phyloP scores from a whole-genome alignment of 37 sponge, comb jelly and placozoan species.

The Cliona cf. orientalis region DNA sequence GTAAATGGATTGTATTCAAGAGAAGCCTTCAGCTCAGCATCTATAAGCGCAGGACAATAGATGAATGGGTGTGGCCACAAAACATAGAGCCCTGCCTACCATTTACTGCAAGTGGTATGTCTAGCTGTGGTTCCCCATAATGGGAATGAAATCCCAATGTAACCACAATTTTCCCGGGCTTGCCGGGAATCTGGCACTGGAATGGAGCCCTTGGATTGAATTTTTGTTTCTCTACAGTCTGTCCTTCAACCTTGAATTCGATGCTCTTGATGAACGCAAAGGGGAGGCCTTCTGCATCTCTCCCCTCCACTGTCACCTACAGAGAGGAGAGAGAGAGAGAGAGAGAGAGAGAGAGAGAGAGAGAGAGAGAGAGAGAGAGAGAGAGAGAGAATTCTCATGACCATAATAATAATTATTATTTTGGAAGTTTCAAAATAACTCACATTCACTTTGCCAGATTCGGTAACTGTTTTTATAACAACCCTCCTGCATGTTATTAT shows the following conservation, averaged over 20 bases:
- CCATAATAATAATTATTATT: too few relatives aligned
- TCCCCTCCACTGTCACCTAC: constrained; percentile 46
- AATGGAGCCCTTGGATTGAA: not conserved
- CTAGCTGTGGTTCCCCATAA: constrained; percentile 63
- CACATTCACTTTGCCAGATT: too few relatives aligned
- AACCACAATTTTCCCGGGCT: not conserved
- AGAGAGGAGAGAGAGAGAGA: too few relatives aligned
- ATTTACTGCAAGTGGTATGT: constrained; percentile 4
- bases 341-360: too few relatives aligned
- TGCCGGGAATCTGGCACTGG: not conserved
- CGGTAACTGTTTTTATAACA: too few relatives aligned
- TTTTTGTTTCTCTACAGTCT: too few relatives aligned
- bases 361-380: too few relatives aligned
- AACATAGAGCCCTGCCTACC: not conserved
- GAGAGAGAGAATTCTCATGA: too few relatives aligned
- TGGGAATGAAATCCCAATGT: constrained; percentile 42
- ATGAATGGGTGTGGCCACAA: not conserved
- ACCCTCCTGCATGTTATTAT: too few relatives aligned
- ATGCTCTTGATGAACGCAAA: constrained; percentile 68
- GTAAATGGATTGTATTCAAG: constrained; percentile 65
- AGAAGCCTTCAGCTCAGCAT: not conserved
- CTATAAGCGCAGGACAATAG: not conserved
- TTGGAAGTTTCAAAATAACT: too few relatives aligned
- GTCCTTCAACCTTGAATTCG: not conserved
- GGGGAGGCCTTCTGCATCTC: constrained; percentile 38